phyloP scores from a whole-genome alignment of 2,113 vertebrate species.

The Copsychus sechellarum region DNA sequence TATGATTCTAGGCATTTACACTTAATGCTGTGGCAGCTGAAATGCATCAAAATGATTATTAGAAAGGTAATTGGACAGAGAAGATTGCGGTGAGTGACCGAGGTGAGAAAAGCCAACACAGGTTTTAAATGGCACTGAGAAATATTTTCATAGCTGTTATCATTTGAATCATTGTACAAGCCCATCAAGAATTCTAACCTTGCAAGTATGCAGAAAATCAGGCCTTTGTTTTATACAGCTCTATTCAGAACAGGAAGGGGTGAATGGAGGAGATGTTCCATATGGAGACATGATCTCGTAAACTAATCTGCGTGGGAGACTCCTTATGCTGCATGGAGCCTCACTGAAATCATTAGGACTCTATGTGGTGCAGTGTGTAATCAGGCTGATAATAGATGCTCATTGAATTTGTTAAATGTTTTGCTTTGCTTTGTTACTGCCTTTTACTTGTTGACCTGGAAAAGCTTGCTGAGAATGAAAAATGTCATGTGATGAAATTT shows the following conservation, averaged over 20 bases:
- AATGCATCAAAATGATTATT: neutral
- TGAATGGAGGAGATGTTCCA: slow-evolving; percentile 35
- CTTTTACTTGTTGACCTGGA: slow-evolving; percentile 38
- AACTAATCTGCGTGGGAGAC: slow-evolving; percentile 50
- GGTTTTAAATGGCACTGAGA: neutral
- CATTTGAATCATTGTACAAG: neutral
- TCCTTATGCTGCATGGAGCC: slow-evolving; percentile 36
- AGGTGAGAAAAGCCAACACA: neutral
- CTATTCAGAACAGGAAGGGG: neutral
- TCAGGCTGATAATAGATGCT: slow-evolving; percentile 61
- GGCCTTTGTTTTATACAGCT: slow-evolving; percentile 2
- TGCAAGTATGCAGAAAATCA: neutral
- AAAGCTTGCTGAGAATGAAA: slow-evolving; percentile 1
- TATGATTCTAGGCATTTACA: neutral
- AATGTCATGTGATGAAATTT: neutral
- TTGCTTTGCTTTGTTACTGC: slow-evolving; percentile 37
- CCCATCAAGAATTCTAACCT: neutral
- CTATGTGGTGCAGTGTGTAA: slow-evolving; percentile 36
- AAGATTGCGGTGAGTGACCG: neutral
- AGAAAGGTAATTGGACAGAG: neutral
- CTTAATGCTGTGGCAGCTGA: neutral
- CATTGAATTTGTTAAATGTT: slow-evolving; percentile 57
- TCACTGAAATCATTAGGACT: slow-evolving; percentile 47
- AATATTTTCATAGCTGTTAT: neutral
- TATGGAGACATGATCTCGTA: slow-evolving; percentile 41